Evolutionary conservation across 2,113 vertebrate genomes (phyloP), one percentile per base, ranked within the genome.

Genomic region (Channa maculata): DNA sequence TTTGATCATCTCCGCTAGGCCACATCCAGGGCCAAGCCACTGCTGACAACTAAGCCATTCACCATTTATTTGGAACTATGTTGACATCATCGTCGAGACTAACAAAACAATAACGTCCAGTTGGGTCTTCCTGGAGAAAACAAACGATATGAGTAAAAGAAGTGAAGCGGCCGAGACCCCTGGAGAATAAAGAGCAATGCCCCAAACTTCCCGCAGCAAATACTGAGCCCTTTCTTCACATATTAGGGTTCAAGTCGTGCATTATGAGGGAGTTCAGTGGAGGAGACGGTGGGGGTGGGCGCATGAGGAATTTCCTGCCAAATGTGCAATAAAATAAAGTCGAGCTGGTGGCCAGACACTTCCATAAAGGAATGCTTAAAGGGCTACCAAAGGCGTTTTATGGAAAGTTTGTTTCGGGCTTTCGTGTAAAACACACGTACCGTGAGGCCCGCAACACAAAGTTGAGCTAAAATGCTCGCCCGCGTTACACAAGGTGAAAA

Each of bases 261-360:
- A 88, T 80, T 90, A 79, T 84, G 90, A 86, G 87, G 81, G 88
- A 87, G 90, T 69, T 79, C 54, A 72, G 85, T 55, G 75, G 79
- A 72, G 81, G 74, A 83, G 89, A 71, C 78, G 83, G 89, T 85
- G 89, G 91, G 89, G 88, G 91, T 80, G 88, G 90, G 90, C 85
- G 86, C 78, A 90, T 14, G 79, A 93, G 93, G 92, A 94, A 95
- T 94, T 95, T 95, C 93, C 94, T 95, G 94, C 94, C 94, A 94
- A 94, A 94, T 93, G 92, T 94, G 91, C 88, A 92, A 93, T 94
- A 93, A 94, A 94, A 91, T 91, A 90, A 89, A 90, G 86, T 92
- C 87, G 83, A 86, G 86, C 87, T 91, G 80, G 86, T 87, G 83
- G 82, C 79, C 80, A 86, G 82, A 87, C 89, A 78, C 89, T 75